These are phyloP conservation scores for Marasmarcha lunaedactyla DNA, from an alignment of 2,888 invertebrate genomes.

Conservation along the genomic window DNA sequence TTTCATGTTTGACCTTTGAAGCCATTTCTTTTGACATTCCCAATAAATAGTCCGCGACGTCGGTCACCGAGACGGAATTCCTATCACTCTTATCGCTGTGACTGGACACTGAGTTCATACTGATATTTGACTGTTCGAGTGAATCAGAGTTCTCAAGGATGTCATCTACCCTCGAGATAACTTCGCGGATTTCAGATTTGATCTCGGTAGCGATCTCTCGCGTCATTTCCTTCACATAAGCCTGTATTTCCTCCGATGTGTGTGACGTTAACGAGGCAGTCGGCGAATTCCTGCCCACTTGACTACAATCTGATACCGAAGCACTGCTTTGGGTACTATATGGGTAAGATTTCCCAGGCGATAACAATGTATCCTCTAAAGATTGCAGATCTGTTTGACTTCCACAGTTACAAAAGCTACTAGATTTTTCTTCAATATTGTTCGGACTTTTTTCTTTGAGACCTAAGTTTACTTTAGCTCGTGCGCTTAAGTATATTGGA, in stretches of 20 bases:
- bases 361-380: conserved; percentile 67
- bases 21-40: conserved; percentile 84
- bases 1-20: conserved; percentile 82
- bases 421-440: conserved; percentile 38
- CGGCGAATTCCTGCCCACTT: conserved; percentile 67
- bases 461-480: conserved; percentile 74
- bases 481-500: conserved; percentile 69
- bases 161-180: conserved; percentile 84
- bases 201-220: conserved; percentile 84
- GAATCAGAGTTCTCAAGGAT: conserved; percentile 78
- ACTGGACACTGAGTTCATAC: conserved; percentile 68
- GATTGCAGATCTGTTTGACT: conserved; percentile 80
- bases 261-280: conserved; percentile 63
- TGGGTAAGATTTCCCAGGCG: conserved; percentile 54
- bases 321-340: conserved; percentile 57
- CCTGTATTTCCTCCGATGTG: conserved; percentile 76
- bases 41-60: conserved; percentile 82
- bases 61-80: conserved; percentile 79
- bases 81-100: conserved; percentile 69
- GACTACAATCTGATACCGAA: conserved; percentile 67
- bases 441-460: conserved; percentile 63
- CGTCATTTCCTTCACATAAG: conserved; percentile 82
- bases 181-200: conserved; percentile 84
- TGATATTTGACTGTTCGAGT: conserved; percentile 62
- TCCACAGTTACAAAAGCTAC: conserved; percentile 75